Conservation (phyloP, 2,113 vertebrate genomes). For the Corythoichthys intestinalis region DNA sequence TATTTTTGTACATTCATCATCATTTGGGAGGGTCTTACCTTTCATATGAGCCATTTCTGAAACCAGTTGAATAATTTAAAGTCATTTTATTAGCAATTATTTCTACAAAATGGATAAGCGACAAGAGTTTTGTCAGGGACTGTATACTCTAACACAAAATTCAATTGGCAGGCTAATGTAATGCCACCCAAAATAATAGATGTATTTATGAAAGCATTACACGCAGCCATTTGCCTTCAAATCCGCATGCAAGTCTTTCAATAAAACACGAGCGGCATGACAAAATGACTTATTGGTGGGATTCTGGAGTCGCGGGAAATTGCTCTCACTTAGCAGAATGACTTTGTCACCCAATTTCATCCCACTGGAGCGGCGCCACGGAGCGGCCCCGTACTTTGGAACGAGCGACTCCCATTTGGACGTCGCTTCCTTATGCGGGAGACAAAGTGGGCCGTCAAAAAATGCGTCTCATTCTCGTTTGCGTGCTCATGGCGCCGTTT, state of each 20-base stretch:
- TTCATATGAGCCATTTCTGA: too few relatives aligned
- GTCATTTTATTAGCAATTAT: too few relatives aligned
- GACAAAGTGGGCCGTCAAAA: background rate
- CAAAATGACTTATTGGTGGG: constrained; percentile 2
- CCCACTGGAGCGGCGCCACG: constrained; percentile 25
- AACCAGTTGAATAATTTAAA: too few relatives aligned
- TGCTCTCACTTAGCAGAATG: constrained; percentile 39
- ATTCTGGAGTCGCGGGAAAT: constrained; percentile 16
- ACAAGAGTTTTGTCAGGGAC: too few relatives aligned
- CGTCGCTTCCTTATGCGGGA: background rate
- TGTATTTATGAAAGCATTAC: background rate
- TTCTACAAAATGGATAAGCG: too few relatives aligned
- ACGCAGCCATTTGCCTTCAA: background rate
- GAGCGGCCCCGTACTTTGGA: constrained; percentile 8
- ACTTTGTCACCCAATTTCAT: constrained; percentile 30
- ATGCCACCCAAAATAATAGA: too few relatives aligned
- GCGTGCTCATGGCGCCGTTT: too few relatives aligned
- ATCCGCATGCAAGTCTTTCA: constrained; percentile 8
- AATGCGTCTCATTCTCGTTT: background rate
- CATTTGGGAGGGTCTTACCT: too few relatives aligned
- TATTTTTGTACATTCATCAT: too few relatives aligned
- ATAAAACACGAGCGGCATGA: constrained; percentile 6
- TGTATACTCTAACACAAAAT: too few relatives aligned
- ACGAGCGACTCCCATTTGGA: background rate
- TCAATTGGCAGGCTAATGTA: too few relatives aligned